Evolutionary conservation across 2,113 vertebrate species (phyloP).

Genomic region (Sebastes fasciatus): DNA sequence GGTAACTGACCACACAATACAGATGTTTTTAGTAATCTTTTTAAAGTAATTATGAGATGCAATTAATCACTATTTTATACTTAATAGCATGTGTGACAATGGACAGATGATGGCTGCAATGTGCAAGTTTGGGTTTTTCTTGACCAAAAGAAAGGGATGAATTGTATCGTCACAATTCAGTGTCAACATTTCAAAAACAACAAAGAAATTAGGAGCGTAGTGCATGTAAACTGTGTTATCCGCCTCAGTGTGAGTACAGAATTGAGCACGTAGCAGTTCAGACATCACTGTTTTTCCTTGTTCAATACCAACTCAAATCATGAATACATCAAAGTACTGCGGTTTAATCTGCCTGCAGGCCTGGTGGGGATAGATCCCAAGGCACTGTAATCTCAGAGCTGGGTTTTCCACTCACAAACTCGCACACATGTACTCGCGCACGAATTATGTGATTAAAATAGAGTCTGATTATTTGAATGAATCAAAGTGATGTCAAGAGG

Average conservation of each 20-base stretch:
- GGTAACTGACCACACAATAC: too few species aligned
- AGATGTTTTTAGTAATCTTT: too few species aligned
- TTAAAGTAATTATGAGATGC: neutral
- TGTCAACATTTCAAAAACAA: neutral
- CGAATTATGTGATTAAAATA: conserved; percentile 32
- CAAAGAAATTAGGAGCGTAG: neutral
- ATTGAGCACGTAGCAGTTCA: conserved; percentile 23
- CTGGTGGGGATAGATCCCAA: conserved; percentile 28
- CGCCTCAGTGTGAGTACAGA: neutral
- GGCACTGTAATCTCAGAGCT: conserved; percentile 1
- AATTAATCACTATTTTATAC: neutral
- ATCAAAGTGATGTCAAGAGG: conserved; percentile 37
- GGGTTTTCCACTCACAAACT: neutral
- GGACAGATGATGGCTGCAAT: too few species aligned
- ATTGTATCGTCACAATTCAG: neutral
- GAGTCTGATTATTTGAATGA: conserved; percentile 40
- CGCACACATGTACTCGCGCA: neutral
- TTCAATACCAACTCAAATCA: conserved; percentile 38
- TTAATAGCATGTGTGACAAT: too few species aligned
- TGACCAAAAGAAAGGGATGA: too few species aligned
- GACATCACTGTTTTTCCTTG: conserved; percentile 28
- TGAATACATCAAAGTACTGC: conserved; percentile 38
- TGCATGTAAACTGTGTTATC: neutral
- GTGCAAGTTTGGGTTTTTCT: too few species aligned
- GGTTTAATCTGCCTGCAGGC: conserved; percentile 35